Conservation (phyloP, 2,113 vertebrate species). For the Willisornis vidua region DNA sequence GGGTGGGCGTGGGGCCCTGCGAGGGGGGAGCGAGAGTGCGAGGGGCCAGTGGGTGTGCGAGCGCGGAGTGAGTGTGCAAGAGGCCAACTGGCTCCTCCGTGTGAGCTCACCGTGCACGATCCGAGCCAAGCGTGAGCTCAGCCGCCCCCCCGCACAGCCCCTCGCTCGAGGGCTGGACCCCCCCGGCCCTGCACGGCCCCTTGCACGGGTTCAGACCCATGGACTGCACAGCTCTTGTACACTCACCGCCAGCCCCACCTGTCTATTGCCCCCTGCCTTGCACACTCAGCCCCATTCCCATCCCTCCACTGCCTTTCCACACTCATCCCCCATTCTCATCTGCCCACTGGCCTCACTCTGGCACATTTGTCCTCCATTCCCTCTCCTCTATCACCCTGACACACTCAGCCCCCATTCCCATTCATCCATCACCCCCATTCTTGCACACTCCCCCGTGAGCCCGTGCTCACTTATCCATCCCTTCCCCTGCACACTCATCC, state of each 20-base stretch:
- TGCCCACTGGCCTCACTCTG: neutral
- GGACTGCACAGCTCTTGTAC: neutral
- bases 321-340: rapidly evolving
- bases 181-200: neutral
- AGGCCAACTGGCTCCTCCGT: neutral
- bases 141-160: neutral
- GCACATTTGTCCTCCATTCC: neutral
- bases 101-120: neutral
- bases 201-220: neutral
- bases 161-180: neutral
- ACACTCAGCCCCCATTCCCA: neutral
- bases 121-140: neutral
- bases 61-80: neutral
- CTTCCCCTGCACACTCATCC: neutral
- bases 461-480: neutral
- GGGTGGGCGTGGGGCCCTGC: neutral
- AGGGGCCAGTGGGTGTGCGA: neutral
- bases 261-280: neutral
- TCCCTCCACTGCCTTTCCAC: neutral
- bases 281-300: neutral
- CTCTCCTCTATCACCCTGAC: neutral
- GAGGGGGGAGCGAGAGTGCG: neutral
- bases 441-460: neutral
- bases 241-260: neutral
- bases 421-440: no score